These are phyloP conservation scores for Protobothrops flavoviridis DNA, from an alignment of 2,113 vertebrate genomes.

Conservation along the genomic window DNA sequence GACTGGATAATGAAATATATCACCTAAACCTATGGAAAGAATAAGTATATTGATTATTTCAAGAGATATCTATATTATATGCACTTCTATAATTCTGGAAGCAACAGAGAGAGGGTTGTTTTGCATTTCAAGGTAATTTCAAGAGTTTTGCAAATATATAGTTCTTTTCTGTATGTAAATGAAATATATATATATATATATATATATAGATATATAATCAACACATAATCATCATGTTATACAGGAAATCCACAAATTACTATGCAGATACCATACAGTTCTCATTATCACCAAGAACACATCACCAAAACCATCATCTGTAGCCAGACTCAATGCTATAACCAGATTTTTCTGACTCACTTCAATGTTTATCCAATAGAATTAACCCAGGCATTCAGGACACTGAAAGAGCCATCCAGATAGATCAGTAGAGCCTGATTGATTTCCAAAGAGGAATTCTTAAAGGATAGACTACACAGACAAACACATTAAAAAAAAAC, in stretches of 20 bases:
- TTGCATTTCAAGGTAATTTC: conserved; percentile 34
- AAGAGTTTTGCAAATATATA: conserved; percentile 2
- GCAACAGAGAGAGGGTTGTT: not conserved
- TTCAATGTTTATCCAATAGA: not conserved
- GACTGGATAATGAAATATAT: conserved; percentile 48
- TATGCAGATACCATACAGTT: not conserved
- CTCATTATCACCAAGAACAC: not conserved
- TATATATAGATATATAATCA: not conserved
- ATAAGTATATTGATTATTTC: conserved; percentile 41
- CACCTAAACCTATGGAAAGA: conserved; percentile 20
- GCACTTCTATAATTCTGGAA: not conserved
- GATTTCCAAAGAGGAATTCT: not conserved
- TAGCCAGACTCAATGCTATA: not conserved
- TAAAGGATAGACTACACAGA: not conserved
- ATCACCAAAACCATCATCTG: not conserved
- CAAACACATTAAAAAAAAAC: not conserved
- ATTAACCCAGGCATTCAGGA: not conserved
- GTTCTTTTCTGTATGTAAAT: not conserved
- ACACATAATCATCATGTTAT: not conserved
- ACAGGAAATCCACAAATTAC: not conserved
- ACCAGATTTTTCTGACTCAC: not conserved
- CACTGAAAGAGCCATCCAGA: not conserved
- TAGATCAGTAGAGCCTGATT: not conserved
- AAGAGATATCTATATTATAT: conserved; percentile 14
- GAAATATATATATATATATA: not conserved